Base-by-base conservation (phyloP, 2,888 invertebrate genomes). In the Drosophila pseudotalamancana region DNA sequence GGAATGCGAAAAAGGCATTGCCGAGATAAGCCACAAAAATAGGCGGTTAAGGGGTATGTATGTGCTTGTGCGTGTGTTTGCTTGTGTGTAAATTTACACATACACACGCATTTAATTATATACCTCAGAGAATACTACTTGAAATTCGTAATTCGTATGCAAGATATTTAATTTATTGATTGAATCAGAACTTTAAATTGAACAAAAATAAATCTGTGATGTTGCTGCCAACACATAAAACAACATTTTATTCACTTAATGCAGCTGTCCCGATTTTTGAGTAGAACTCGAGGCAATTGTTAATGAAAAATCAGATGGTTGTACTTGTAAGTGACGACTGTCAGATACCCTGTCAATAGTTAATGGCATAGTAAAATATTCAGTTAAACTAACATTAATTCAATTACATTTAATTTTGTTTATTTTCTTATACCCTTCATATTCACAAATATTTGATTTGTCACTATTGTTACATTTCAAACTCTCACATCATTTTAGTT, bases 1-100 rank as follows among this genome's bases (percentile, higher is more conserved):
- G 67, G 63, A 46, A 61, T 48, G 61, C 37, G 51, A 63, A 55
- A 77, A 72, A 48, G 55, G 45, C 45, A 37, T 25, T 31, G 40
- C 73, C 27, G 27, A 70, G 69, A 70, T 73, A 70, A 70, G 60
- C 46, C 34, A 23, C 6, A 25, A 31, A 37, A 35, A 19, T 18
- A 29, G 31, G n/a, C 11, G 11, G 8, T 31, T n/a, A 5, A 4
- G 6, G n/a, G 14, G 2, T 29, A 18, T 18, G 14, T 21, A 14
- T 12, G 2, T 12, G 31, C 12, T 19, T 39, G 6, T 9, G 14
- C n/a, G 8, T 23, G 11, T 18, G 18, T 9, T 4, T 16, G 4
- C 3, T 4, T 25, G 25, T 27, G 43, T 39, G 11, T 40, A 29
- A 34, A 55, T 61, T 51, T 32, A 48, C 12, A 37, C 6, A 46